These are phyloP conservation scores for Cancer borealis DNA, from an alignment of 2,888 invertebrate species.

Conservation along the genomic window DNA sequence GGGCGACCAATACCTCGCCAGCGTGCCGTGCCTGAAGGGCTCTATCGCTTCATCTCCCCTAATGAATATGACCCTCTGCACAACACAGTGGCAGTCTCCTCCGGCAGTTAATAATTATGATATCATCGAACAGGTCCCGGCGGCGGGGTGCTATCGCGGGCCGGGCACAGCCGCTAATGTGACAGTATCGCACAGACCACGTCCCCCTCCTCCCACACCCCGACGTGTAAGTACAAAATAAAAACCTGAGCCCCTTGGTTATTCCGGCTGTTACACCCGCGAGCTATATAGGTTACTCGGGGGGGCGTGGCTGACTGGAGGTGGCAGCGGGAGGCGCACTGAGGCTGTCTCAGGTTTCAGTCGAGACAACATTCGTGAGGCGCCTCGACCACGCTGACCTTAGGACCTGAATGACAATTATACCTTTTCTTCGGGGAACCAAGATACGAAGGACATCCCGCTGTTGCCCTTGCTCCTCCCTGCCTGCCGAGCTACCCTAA, in stretches of 20 bases:
- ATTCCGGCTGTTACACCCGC: conserved; percentile 45
- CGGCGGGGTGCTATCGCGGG: conserved; percentile 47
- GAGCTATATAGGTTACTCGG: neutral
- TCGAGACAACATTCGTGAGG: neutral
- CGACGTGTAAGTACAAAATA: conserved; percentile 23
- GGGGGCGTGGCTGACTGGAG: neutral
- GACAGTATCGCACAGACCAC: conserved; percentile 43
- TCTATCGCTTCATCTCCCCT: conserved; percentile 48
- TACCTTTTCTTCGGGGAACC: neutral
- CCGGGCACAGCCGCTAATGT: conserved; percentile 51
- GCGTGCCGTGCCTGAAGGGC: neutral
- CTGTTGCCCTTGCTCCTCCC: neutral
- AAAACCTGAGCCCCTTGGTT: conserved; percentile 41
- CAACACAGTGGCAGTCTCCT: conserved; percentile 49
- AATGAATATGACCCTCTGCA: conserved; percentile 27
- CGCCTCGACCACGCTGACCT: neutral
- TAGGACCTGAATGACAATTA: conserved; percentile 21
- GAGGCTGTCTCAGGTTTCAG: conserved; percentile 44
- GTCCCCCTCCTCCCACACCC: neutral
- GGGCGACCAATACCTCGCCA: neutral
- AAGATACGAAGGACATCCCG: neutral
- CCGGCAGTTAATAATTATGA: conserved; percentile 59
- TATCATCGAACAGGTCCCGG: conserved; percentile 50
- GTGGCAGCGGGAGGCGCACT: conserved; percentile 41
- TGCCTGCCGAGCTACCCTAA: neutral